A percentile compares a stretch with the other conserved stretches of the same genome.
Conservation (phyloP, 2,888 invertebrate genomes). For the Plagodis pulveraria region DNA sequence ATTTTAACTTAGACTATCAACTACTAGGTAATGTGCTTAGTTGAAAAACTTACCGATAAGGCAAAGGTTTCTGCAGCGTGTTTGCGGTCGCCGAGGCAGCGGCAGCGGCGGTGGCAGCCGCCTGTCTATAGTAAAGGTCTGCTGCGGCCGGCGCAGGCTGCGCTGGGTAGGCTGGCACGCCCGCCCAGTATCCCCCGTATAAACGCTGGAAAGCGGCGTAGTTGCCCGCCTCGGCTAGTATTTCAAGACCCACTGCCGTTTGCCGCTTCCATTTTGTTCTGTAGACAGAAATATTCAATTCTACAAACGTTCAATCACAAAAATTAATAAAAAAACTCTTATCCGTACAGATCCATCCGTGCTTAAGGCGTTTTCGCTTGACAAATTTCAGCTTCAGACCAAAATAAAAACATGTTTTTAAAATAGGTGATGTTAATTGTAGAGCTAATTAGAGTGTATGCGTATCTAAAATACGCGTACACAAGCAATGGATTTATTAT, state of each 20-base stretch:
- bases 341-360: too few relatives aligned
- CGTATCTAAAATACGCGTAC: too few relatives aligned
- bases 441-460: too few relatives aligned
- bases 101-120: constrained; percentile 89
- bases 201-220: constrained; percentile 99
- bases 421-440: too few relatives aligned
- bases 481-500: too few relatives aligned
- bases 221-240: constrained; percentile 98
- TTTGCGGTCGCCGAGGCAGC: constrained; percentile 84
- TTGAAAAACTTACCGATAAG: constrained; percentile 85
- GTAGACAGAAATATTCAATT: constrained; percentile 46
- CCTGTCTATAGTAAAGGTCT: constrained; percentile 93
- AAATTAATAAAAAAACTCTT: too few relatives aligned
- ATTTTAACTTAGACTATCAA: too few relatives aligned
- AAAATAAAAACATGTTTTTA: too few relatives aligned
- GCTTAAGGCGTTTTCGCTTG: too few relatives aligned
- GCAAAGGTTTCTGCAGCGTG: constrained; percentile 94
- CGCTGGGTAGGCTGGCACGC: constrained; percentile 88
- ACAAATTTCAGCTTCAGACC: too few relatives aligned
- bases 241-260: constrained; percentile 98
- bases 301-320: too few relatives aligned
- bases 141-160: constrained; percentile 88
- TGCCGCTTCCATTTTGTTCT: constrained; percentile 99
- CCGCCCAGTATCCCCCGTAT: constrained; percentile 91
- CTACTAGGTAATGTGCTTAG: not conserved